Evolutionary conservation across 2,888 invertebrate species (phyloP).

Genomic region (Byasa hedistus): DNA sequence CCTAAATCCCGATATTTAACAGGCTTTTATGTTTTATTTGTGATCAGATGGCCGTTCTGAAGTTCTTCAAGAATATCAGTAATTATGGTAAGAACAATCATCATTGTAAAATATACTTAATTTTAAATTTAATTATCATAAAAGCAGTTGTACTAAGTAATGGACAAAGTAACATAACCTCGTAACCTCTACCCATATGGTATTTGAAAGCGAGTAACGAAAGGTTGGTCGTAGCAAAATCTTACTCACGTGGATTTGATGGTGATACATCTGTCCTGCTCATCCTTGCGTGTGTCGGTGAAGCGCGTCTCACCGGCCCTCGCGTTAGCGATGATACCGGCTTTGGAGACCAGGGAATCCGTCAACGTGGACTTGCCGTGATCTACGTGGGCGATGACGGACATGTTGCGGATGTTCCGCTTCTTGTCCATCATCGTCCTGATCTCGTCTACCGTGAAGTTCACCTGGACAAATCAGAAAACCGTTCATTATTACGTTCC

Average conservation of each 20-base stretch:
- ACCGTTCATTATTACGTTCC: constrained; percentile 55
- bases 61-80: constrained; percentile 69
- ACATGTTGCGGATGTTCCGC: constrained; percentile 99
- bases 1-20: neutral
- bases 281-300: constrained; percentile 99
- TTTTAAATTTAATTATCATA: no score
- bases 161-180: neutral
- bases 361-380: constrained; percentile 99
- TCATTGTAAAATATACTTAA: constrained; percentile 50
- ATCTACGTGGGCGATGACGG: constrained; percentile 99
- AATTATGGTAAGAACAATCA: constrained; percentile 79
- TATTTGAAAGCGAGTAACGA: neutral
- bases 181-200: constrained; percentile 30
- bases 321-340: constrained; percentile 99
- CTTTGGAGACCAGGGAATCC: constrained; percentile 99
- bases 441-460: constrained; percentile 99
- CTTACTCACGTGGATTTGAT: constrained; percentile 98
- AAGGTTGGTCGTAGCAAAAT: neutral
- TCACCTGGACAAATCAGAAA: constrained; percentile 88
- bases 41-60: constrained; percentile 81
- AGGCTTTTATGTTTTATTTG: neutral
- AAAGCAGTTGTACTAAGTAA: no score
- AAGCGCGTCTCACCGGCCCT: constrained; percentile 99
- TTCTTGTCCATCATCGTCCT: constrained; percentile 99
- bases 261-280: constrained; percentile 99